A percentile compares a stretch with the other conserved stretches of the same genome.
phyloP scores from a whole-genome alignment of 1,140 invertebrate genomes.

The Lineus longissimus region DNA sequence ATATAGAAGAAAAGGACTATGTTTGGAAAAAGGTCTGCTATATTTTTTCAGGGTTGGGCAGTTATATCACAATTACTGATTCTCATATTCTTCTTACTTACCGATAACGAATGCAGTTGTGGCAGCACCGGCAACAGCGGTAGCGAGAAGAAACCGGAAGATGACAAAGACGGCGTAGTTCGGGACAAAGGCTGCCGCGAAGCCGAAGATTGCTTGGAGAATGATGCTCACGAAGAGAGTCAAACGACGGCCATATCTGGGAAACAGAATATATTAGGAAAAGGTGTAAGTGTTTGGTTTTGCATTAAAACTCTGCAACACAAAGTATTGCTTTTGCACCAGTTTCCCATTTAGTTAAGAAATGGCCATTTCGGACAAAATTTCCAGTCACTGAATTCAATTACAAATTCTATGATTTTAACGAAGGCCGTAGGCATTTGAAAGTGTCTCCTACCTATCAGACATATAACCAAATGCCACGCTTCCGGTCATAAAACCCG shows the following conservation, averaged over 20 bases:
- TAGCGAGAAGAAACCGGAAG: slow-evolving; percentile 67
- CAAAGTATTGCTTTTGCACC: too few species aligned
- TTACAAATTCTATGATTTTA: too few species aligned
- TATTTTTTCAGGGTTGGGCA: too few species aligned
- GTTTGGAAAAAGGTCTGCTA: too few species aligned
- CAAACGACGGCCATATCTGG: slow-evolving; percentile 71
- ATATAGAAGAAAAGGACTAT: too few species aligned
- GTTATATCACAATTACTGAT: too few species aligned
- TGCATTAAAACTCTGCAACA: too few species aligned
- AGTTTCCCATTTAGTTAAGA: too few species aligned
- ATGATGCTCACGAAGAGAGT: slow-evolving; percentile 68
- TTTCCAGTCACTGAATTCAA: too few species aligned
- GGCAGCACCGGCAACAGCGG: slow-evolving; percentile 72
- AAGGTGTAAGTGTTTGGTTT: not conserved
- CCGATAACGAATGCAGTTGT: slow-evolving; percentile 75
- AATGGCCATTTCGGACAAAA: too few species aligned
- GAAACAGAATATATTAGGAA: slow-evolving; percentile 11
- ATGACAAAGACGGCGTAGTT: slow-evolving; percentile 68
- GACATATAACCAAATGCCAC: slow-evolving; percentile 79
- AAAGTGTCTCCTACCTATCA: slow-evolving; percentile 60
- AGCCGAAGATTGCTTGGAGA: slow-evolving; percentile 64
- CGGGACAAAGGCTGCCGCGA: slow-evolving; percentile 63
- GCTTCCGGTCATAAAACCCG: slow-evolving; percentile 79
- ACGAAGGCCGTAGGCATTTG: too few species aligned
- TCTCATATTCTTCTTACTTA: too few species aligned